A percentile compares a stretch with the other conserved stretches of the same genome.
Conservation (phyloP, 2,113 vertebrate genomes). For the Laticauda colubrina region DNA sequence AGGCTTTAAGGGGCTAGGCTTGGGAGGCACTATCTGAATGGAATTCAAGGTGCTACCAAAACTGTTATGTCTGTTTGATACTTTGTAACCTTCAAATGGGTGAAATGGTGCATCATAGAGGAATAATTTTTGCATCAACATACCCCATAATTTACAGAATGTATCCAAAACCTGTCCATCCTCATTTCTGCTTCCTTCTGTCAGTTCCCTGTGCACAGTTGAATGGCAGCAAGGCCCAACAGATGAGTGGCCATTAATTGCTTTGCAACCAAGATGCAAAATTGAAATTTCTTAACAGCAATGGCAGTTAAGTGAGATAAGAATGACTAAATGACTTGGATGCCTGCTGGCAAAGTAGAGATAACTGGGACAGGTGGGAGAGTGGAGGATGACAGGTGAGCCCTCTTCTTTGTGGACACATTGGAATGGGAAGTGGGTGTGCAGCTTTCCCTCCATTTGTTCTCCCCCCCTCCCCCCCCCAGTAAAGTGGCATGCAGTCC, state of each 20-base stretch:
- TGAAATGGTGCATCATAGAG: background rate
- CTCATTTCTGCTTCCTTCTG: too few relatives aligned
- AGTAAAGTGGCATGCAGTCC: background rate
- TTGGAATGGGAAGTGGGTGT: background rate
- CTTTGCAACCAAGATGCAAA: background rate
- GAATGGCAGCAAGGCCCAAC: background rate
- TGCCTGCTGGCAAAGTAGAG: background rate
- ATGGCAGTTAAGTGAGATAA: background rate
- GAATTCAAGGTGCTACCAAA: background rate
- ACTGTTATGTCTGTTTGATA: background rate
- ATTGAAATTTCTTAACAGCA: background rate
- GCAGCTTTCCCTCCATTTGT: background rate
- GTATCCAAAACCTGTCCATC: background rate
- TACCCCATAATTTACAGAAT: background rate
- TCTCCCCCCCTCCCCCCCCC: background rate
- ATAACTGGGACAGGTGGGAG: background rate
- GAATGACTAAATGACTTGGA: background rate
- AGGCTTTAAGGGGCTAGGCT: background rate
- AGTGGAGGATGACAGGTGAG: background rate
- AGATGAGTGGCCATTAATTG: background rate
- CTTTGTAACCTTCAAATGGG: background rate
- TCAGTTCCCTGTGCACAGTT: too few relatives aligned
- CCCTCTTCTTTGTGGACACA: background rate
- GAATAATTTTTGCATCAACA: background rate
- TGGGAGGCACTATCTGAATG: background rate